These are phyloP conservation scores for Candidula unifasciata DNA, from an alignment of 2,888 invertebrate genomes.

Conservation along the genomic window DNA sequence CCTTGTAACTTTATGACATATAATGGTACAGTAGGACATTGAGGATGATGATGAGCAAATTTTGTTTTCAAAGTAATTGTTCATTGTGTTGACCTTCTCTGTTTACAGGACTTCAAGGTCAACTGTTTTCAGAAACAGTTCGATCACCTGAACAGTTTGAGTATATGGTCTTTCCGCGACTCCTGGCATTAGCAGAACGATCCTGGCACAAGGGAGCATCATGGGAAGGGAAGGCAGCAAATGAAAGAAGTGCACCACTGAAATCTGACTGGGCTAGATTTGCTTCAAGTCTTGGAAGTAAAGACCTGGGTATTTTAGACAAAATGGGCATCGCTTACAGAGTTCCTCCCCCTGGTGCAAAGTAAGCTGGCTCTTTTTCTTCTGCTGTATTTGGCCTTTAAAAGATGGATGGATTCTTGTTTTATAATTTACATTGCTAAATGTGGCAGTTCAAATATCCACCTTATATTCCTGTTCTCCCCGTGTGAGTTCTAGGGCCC, in stretches of 20 bases:
- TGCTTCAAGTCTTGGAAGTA: slow-evolving; percentile 61
- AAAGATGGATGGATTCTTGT: too few species aligned
- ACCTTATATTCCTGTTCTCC: too few species aligned
- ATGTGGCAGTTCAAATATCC: too few species aligned
- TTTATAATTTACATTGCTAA: too few species aligned
- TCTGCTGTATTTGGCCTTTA: too few species aligned
- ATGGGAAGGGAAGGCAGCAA: slow-evolving; percentile 64
- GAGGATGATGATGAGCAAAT: too few species aligned
- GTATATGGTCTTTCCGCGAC: slow-evolving; percentile 67
- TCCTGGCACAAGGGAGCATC: slow-evolving; percentile 70
- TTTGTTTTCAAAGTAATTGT: too few species aligned
- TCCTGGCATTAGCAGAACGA: slow-evolving; percentile 72
- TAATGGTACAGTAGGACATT: too few species aligned
- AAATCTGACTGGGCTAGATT: slow-evolving; percentile 66
- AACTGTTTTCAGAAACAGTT: slow-evolving; percentile 70
- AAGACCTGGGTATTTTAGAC: slow-evolving; percentile 64
- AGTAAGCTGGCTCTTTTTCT: slow-evolving; percentile 57
- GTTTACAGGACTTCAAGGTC: slow-evolving; percentile 70
- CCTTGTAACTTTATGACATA: too few species aligned
- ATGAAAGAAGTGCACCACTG: slow-evolving; percentile 21
- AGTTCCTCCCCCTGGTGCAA: slow-evolving; percentile 67
- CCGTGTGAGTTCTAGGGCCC: too few species aligned
- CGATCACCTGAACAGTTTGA: slow-evolving; percentile 60
- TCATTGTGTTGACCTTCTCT: not conserved
- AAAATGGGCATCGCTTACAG: slow-evolving; percentile 61